Evolutionary conservation across 2,797 vertebrate species (phyloP), one percentile per base, ranked within the genome.

Genomic region (Ateles fusciceps): DNA sequence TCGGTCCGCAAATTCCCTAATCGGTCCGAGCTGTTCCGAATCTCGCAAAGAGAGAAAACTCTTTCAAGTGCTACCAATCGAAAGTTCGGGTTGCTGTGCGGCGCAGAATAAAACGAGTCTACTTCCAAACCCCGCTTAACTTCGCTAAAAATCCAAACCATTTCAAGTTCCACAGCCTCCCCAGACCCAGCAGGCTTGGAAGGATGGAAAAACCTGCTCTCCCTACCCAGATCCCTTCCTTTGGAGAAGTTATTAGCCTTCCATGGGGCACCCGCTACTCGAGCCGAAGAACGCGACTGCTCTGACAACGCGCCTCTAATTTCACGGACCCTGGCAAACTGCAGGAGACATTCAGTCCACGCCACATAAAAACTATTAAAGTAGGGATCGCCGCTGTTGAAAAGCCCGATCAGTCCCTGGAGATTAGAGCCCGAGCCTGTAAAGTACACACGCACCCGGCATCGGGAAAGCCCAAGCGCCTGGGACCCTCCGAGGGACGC

Each of bases 251-350:
- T 91, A 72, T n/a, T 46, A 85, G 71, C 55, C 89, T 68, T 81
- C 75, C 64, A 7, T 1, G 52, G 86, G 52, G 84, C 96, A 96
- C 94, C 94, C 36, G 59, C 26, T 22, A 28, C 92, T 42, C 11
- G 68, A 95, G 97, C 94, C 95, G 96, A 94, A 55, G 97, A 96
- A 81, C 93, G 75, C 76, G 2, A 55, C 83, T 86, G 72, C 57
- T 90, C 59, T 74, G 52, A 95, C 91, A 57, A 87, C 95, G 59
- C 74, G 76, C 79, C 85, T 72, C 97, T 89, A 15, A 79, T 96
- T 95, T 46, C 97, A 79, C 46, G n/a, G 78, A 86, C 93, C 95
- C 84, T 78, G 92, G 97, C 91, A 81, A 91, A 61, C 89, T 50
- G 87, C 93, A 10, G 78, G 55, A 94, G 74, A 64, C 48, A 11